Evolutionary conservation across 1,140 invertebrate genomes (phyloP), one percentile per base, ranked within the genome.

Genomic region (Polypedilum vanderplanki): DNA sequence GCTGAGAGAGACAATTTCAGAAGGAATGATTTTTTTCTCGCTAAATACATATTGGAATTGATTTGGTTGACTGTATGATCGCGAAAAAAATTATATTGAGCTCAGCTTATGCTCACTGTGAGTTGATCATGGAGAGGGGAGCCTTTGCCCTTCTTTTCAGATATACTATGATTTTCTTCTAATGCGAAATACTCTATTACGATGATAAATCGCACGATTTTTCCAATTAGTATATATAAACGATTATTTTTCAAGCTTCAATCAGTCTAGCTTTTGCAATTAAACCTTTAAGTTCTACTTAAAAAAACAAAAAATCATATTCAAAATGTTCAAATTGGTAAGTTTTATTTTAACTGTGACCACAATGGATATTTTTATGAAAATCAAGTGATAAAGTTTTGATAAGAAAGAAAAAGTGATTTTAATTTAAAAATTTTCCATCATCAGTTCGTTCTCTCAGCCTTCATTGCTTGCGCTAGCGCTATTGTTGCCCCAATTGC

Each of bases 281-380:
- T 70, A 70, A 70, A 70, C 65, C 65, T 70, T 70, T 70, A 70
- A 70, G 65, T 70, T 70, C 65, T 70, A 70, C 20, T 70, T 20
- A 70, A 70, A 57, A 57, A 12, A 57, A 57, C 1, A 70, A 70
- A 20, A 70, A 70, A 70, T 20, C 65, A 2, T 7, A 18, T 70
- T 70, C 65, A 70, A 70, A 70, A 70, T 70, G 65, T 70, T 70
- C 65, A 70, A 70, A 22, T 70, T 70, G 65, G 65, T 70, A 70
- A 70, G 65, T 70, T 18, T 20, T 70, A 9, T 70, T 70, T 20
- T 9, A 3, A 22, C 17, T 70, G 17, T 70, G 18, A 20, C n/a
- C 24, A 33, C 24, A 33, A 3, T 33, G 24, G 24, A 57, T 57
- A n/a, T 57, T 57, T 46, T 15, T 57, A 12, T 57, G 46, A 57